Evolutionary conservation across 2,797 vertebrate species (phyloP).

Genomic region (Calcarius lapponicus): DNA sequence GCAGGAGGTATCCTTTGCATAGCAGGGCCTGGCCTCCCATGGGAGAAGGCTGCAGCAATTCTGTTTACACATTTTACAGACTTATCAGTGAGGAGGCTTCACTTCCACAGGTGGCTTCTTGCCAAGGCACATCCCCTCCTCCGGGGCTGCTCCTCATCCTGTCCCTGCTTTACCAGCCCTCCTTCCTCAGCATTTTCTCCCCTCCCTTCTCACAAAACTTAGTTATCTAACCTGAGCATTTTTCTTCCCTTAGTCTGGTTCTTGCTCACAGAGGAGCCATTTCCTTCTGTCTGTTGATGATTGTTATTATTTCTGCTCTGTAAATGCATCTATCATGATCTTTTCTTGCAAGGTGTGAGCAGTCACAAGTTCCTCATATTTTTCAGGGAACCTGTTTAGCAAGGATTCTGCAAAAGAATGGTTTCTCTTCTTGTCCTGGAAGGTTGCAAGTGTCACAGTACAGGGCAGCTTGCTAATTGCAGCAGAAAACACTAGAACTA

Average conservation of each 20-base stretch:
- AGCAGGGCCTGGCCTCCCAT: not conserved
- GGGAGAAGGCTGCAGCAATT: not conserved
- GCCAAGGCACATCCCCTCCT: not conserved
- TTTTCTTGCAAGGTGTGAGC: not conserved
- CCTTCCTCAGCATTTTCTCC: not conserved
- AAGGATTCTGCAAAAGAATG: not conserved
- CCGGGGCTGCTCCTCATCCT: not conserved
- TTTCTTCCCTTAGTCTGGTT: constrained; percentile 8
- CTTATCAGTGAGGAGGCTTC: not conserved
- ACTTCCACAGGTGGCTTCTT: not conserved
- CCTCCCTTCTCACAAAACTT: not conserved
- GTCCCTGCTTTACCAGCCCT: not conserved
- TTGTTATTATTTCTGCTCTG: constrained; percentile 8
- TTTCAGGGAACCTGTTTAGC: constrained; percentile 2
- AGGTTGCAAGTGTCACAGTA: not conserved
- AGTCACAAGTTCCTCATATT: not conserved
- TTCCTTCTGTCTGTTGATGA: not conserved
- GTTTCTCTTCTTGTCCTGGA: not conserved
- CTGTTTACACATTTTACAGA: not conserved
- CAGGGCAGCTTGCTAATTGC: not conserved
- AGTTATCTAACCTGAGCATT: not conserved
- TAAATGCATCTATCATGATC: not conserved
- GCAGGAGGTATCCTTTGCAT: not conserved
- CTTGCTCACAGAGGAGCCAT: not conserved
- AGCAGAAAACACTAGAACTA: not conserved